Percentiles rank a stretch among this genome's conserved stretches.
These are phyloP conservation scores for Ranitomeya imitator DNA, from an alignment of 2,113 vertebrate genomes.

Conservation along the genomic window DNA sequence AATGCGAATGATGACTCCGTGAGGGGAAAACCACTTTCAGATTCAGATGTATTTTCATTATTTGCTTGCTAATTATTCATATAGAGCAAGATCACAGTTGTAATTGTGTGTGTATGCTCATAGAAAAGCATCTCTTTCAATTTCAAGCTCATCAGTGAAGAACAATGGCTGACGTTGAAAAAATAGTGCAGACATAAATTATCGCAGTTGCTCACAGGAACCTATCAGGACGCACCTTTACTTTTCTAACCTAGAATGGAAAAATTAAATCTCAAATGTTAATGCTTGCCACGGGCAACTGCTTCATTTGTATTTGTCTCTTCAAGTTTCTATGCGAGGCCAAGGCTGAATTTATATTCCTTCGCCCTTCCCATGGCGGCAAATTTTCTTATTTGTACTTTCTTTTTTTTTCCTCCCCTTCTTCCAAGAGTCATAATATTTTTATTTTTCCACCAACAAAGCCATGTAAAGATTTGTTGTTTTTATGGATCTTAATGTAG, in stretches of 20 bases:
- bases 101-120: background rate
- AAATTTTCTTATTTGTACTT: no score
- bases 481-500: no score
- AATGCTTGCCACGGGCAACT: background rate
- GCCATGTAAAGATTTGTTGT: no score
- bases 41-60: background rate
- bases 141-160: background rate
- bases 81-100: background rate
- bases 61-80: background rate
- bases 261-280: background rate
- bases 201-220: background rate
- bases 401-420: no score
- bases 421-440: no score
- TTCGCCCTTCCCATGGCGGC: no score
- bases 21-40: background rate
- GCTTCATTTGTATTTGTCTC: background rate
- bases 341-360: background rate
- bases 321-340: background rate
- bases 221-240: background rate
- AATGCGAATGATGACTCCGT: conserved; percentile 15
- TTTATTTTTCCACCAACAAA: no score
- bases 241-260: background rate
- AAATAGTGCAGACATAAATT: background rate
- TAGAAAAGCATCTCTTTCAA: background rate
- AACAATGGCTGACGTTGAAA: background rate